phyloP scores from a whole-genome alignment of 2,797 vertebrate genomes.

The Phrynocephalus guinanensis region DNA sequence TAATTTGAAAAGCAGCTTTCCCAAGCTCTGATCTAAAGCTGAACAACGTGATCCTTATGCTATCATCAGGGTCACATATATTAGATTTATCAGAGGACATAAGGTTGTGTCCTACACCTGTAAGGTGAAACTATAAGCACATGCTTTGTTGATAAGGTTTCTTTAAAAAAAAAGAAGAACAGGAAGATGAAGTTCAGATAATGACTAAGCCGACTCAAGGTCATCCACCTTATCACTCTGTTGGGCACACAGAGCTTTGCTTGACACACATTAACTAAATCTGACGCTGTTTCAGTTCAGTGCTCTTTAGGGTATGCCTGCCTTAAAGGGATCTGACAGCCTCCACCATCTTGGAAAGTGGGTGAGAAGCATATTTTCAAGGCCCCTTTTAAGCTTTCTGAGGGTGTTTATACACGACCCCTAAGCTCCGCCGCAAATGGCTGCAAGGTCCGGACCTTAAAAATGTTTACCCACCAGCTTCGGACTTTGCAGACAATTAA shows the following conservation, averaged over 20 bases:
- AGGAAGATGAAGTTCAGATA: slow-evolving; percentile 61
- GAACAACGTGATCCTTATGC: not conserved
- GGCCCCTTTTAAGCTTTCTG: too few species aligned
- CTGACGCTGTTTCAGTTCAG: slow-evolving; percentile 40
- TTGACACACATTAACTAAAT: slow-evolving; percentile 36
- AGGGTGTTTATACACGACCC: too few species aligned
- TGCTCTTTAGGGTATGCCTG: not conserved
- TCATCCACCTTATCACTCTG: slow-evolving; percentile 59
- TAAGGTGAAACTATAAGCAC: slow-evolving; percentile 40
- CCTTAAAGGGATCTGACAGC: not conserved
- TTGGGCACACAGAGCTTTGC: slow-evolving; percentile 44
- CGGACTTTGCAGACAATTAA: too few species aligned
- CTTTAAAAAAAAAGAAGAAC: not conserved
- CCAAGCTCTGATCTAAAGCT: not conserved
- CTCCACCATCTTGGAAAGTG: not conserved
- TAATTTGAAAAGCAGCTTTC: too few species aligned
- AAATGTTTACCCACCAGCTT: too few species aligned
- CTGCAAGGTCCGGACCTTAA: too few species aligned
- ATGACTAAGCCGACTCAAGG: slow-evolving; percentile 37
- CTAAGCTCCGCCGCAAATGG: too few species aligned
- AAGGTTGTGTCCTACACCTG: slow-evolving; percentile 18
- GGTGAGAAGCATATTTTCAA: not conserved
- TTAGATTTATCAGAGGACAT: not conserved
- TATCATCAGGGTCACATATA: not conserved
- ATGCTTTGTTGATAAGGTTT: slow-evolving; percentile 53